Evolutionary conservation across 2,888 invertebrate genomes (phyloP).

Genomic region (Panzeria rudis): DNA sequence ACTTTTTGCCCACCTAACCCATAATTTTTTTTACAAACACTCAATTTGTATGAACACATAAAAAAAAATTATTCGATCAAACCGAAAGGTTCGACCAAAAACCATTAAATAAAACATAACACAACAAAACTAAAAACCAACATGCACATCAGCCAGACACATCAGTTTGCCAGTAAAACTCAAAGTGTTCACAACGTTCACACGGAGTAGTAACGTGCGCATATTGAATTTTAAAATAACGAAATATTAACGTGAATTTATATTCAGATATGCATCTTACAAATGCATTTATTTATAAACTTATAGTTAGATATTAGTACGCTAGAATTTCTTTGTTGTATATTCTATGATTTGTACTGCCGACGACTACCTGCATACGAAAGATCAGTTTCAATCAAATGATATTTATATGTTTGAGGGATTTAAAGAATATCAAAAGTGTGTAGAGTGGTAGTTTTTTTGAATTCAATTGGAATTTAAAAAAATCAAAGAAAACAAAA

Average conservation of each 20-base stretch:
- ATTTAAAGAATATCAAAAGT: conserved; percentile 42
- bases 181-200: conserved; percentile 61
- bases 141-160: conserved; percentile 59
- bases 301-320: background rate
- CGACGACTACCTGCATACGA: conserved; percentile 38
- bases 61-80: conserved; percentile 26
- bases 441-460: conserved; percentile 20
- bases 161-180: conserved; percentile 73
- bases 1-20: background rate
- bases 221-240: conserved; percentile 6
- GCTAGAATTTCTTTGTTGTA: conserved; percentile 21
- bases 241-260: conserved; percentile 37
- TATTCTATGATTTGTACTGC: conserved; percentile 12
- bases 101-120: conserved; percentile 65
- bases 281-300: conserved; percentile 19
- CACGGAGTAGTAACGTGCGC: conserved; percentile 17
- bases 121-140: conserved; percentile 73
- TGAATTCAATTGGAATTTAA: conserved; percentile 24
- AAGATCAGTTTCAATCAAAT: conserved; percentile 44
- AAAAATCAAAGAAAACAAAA: conserved; percentile 8
- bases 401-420: conserved; percentile 31
- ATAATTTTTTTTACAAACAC: background rate
- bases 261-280: background rate
- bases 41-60: conserved; percentile 27
- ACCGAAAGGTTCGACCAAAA: conserved; percentile 45